Conservation (phyloP, 2,888 invertebrate species). For the Eudemis profundana region DNA sequence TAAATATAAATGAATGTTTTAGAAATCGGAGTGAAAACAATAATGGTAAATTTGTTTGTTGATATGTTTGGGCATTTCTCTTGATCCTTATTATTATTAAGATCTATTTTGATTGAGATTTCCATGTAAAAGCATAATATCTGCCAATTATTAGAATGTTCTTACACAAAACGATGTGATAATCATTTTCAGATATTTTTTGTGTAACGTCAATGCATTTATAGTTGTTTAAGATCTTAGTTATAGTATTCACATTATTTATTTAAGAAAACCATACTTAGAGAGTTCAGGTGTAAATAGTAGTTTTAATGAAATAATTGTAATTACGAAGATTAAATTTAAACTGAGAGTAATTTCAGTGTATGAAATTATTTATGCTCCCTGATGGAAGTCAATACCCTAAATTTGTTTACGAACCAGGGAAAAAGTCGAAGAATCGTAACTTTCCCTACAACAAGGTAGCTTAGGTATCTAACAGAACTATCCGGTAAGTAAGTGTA, state of each 20-base stretch:
- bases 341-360: slow-evolving; percentile 46
- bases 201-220: slow-evolving; percentile 79
- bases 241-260: slow-evolving; percentile 66
- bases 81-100: neutral
- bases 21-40: too few relatives aligned
- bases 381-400: too few relatives aligned
- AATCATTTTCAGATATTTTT: slow-evolving; percentile 68
- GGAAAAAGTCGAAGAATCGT: too few relatives aligned
- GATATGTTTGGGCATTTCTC: too few relatives aligned
- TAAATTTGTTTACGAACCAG: too few relatives aligned
- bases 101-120: slow-evolving; percentile 10
- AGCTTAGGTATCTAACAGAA: too few relatives aligned
- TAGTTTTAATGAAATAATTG: slow-evolving; percentile 79
- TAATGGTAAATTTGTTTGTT: too few relatives aligned
- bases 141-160: slow-evolving; percentile 59
- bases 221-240: slow-evolving; percentile 61
- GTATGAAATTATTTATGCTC: neutral
- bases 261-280: slow-evolving; percentile 75
- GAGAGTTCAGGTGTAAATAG: slow-evolving; percentile 76
- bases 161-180: slow-evolving; percentile 79
- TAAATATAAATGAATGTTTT: too few relatives aligned
- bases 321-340: slow-evolving; percentile 77
- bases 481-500: too few relatives aligned
- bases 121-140: slow-evolving; percentile 27
- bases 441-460: too few relatives aligned